Base-by-base conservation (phyloP, 1,140 invertebrate species). In the Manduca sexta region DNA sequence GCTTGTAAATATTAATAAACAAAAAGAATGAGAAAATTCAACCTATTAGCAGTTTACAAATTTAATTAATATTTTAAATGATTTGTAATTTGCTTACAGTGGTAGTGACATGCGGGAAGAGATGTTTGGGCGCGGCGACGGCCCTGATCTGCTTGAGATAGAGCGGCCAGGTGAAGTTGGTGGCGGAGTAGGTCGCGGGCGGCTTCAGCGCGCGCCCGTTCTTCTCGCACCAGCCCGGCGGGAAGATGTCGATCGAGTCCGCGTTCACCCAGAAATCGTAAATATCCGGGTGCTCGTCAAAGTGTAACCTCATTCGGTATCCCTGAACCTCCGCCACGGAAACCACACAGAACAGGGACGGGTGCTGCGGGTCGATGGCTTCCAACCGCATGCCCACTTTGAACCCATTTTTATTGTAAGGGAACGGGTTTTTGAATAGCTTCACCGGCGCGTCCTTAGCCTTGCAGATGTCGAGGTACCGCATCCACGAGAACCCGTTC, bases 231-330 rank as follows among this genome's bases (percentile, higher is more conserved):
- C 95, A 98, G n/a, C 96, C 95, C 30, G 92, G 89, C 5, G 95
- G 96, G 80, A 98, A 98, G 30, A 98, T 95, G 71, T 97, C 93
- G 60, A 91, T 89, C 1, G 93, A 96, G 74, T 98, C 94, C 0
- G 93, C 93, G 85, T 98, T 97, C 8, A 93, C 90, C 97, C 97
- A 99, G 80, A 96, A 98, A 84, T 98, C 96, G 76, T 95, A 95
- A 69, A 92, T 91, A 52, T 94, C 93, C 0, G 93, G 90, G 79
- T 94, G 98, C 2, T 95, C 96, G 86, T 98, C 97, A 84, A 99
- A 98, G 81, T 96, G 95, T 3, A 98, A 84, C 46, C 95, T 89
- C 62, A 98, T 86, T 29, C 97, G 88, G 72, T 93, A 94, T 15
- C 94, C 94, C 58, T 91, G 90, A 38, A 95, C 90, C 83, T 98